These are phyloP conservation scores for Octonoba sinensis DNA, from an alignment of 2,888 invertebrate species.

Conservation along the genomic window DNA sequence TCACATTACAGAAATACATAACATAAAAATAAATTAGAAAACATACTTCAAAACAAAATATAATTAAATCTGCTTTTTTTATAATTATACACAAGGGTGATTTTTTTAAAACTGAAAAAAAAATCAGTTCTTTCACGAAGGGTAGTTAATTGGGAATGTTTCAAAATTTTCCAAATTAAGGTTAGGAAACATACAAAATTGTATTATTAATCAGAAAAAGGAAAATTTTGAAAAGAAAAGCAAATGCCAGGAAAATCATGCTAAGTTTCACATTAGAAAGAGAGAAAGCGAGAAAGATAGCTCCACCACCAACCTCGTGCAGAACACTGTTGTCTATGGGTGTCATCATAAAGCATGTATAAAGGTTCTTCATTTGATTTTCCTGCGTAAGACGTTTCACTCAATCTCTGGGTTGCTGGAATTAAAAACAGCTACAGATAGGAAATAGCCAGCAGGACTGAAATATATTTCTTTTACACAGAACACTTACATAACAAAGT, in stretches of 20 bases:
- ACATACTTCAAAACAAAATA: too few relatives aligned
- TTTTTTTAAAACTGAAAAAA: too few relatives aligned
- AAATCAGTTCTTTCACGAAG: too few relatives aligned
- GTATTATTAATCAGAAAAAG: not conserved
- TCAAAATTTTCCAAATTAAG: too few relatives aligned
- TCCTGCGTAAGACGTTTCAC: constrained; percentile 53
- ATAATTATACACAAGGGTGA: too few relatives aligned
- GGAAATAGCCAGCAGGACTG: constrained; percentile 37
- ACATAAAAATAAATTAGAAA: too few relatives aligned
- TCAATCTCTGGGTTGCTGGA: constrained; percentile 56
- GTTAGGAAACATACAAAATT: too few relatives aligned
- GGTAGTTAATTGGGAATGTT: too few relatives aligned
- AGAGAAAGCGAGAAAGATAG: constrained; percentile 46
- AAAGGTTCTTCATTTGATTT: constrained; percentile 66
- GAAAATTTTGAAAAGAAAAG: constrained; percentile 10
- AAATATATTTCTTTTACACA: too few relatives aligned
- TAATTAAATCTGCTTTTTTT: too few relatives aligned
- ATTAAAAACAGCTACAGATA: constrained; percentile 59
- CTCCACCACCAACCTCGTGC: constrained; percentile 64
- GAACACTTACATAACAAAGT: too few relatives aligned
- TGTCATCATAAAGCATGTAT: constrained; percentile 67
- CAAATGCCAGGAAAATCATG: constrained; percentile 22
- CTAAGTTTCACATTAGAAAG: not conserved
- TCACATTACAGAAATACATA: too few relatives aligned
- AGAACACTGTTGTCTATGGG: constrained; percentile 65